These are phyloP conservation scores for Zaprionus obscuricornis DNA, from an alignment of 2,888 invertebrate species.

Conservation along the genomic window DNA sequence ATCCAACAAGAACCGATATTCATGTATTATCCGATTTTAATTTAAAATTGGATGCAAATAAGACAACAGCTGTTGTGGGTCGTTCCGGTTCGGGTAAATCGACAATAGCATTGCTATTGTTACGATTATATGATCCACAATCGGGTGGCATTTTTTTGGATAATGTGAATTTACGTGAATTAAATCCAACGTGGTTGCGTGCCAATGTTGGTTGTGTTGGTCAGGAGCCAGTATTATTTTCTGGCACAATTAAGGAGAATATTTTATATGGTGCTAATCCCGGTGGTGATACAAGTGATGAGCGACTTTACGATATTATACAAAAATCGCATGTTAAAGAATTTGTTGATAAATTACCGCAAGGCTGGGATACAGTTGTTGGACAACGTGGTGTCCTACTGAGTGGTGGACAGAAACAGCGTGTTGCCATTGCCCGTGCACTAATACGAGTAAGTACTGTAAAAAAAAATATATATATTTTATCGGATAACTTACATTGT, in stretches of 20 bases:
- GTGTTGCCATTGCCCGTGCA: slow-evolving; percentile 96
- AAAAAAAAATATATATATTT: not conserved
- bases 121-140: slow-evolving; percentile 93
- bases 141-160: slow-evolving; percentile 90
- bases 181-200: slow-evolving; percentile 94
- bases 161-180: slow-evolving; percentile 88
- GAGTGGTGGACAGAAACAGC: slow-evolving; percentile 96
- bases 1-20: slow-evolving; percentile 87
- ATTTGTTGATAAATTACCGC: slow-evolving; percentile 88
- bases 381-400: slow-evolving; percentile 95
- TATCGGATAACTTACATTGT: not conserved
- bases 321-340: slow-evolving; percentile 93
- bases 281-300: slow-evolving; percentile 84
- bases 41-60: slow-evolving; percentile 87
- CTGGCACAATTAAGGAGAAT: slow-evolving; percentile 94
- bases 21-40: slow-evolving; percentile 87
- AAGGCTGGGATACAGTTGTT: slow-evolving; percentile 92
- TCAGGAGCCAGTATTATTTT: slow-evolving; percentile 94
- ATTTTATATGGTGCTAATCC: slow-evolving; percentile 92
- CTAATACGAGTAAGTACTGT: slow-evolving; percentile 89
- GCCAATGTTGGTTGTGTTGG: slow-evolving; percentile 94
- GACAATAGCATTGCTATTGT: slow-evolving; percentile 92
- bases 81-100: slow-evolving; percentile 98
- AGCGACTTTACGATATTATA: slow-evolving; percentile 86
- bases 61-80: slow-evolving; percentile 92